A percentile compares a stretch with the other conserved stretches of the same genome.
These are phyloP conservation scores for Daktulosphaira vitifoliae DNA, from an alignment of 1,140 invertebrate species.

Conservation along the genomic window DNA sequence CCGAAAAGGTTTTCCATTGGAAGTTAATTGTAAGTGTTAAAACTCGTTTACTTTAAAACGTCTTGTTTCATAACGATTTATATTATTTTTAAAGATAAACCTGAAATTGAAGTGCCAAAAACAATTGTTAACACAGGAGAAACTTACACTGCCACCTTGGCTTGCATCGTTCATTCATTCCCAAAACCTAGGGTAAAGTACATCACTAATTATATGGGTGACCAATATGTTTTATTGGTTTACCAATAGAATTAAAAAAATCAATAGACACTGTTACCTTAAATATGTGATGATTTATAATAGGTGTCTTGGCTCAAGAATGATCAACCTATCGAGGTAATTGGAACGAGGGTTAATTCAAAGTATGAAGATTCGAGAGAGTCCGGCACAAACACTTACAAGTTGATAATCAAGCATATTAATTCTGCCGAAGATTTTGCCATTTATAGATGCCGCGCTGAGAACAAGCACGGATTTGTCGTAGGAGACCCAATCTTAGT, in stretches of 20 bases:
- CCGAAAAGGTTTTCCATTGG: background rate
- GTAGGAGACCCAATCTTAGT: background rate
- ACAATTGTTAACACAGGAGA: constrained; percentile 11
- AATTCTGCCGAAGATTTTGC: background rate
- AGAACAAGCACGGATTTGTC: background rate
- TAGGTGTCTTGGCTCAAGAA: too few relatives aligned
- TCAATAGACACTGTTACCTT: too few relatives aligned
- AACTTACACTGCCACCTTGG: background rate
- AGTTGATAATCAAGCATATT: background rate
- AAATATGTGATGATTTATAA: too few relatives aligned
- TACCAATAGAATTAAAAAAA: too few relatives aligned
- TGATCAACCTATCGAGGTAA: too few relatives aligned
- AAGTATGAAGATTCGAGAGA: too few relatives aligned
- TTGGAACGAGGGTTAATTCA: too few relatives aligned
- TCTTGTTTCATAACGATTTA: background rate
- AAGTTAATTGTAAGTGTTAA: constrained; percentile 12
- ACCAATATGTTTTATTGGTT: too few relatives aligned
- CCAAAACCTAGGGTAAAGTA: constrained; percentile 4
- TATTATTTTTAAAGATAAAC: background rate
- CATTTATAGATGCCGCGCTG: background rate
- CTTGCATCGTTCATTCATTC: background rate
- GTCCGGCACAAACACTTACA: too few relatives aligned
- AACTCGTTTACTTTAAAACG: background rate
- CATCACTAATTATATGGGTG: too few relatives aligned
- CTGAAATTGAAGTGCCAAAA: background rate